Evolutionary conservation across 2,797 vertebrate genomes (phyloP).

Genomic region (Mus caroli): DNA sequence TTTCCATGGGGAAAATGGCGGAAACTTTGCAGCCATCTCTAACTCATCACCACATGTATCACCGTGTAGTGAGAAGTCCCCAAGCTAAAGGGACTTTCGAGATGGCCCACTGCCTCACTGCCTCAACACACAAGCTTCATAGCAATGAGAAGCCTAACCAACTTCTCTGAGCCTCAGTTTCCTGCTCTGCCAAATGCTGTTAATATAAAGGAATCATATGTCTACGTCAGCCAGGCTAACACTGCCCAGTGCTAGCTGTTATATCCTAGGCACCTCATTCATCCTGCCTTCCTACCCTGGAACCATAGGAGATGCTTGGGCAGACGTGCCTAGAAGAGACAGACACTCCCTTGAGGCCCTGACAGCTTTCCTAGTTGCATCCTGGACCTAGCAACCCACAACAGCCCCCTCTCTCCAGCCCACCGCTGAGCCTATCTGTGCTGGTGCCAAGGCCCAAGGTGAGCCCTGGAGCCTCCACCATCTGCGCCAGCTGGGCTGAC

Average conservation of each 20-base stretch:
- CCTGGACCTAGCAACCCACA: not conserved
- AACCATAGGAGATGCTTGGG: not conserved
- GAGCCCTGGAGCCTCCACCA: conserved; percentile 83
- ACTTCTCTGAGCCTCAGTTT: not conserved
- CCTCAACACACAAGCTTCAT: not conserved
- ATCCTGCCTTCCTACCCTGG: not conserved
- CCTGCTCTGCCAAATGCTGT: not conserved
- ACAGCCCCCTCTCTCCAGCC: not conserved
- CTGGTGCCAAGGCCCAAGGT: conserved; percentile 64
- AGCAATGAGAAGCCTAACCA: not conserved
- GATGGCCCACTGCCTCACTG: not conserved
- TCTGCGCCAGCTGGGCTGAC: conserved; percentile 86
- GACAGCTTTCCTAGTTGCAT: not conserved
- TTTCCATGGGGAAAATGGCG: not conserved
- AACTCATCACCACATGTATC: not conserved
- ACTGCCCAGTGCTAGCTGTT: not conserved
- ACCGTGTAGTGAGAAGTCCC: not conserved
- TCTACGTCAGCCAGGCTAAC: not conserved
- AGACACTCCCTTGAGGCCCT: not conserved
- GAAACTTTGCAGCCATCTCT: not conserved
- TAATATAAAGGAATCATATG: not conserved
- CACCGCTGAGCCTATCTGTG: not conserved
- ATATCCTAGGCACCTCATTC: not conserved
- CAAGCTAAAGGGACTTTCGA: too few relatives aligned
- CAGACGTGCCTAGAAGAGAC: not conserved